Evolutionary conservation across 1,140 invertebrate species (phyloP).

Genomic region (Camponotus pennsylvanicus): DNA sequence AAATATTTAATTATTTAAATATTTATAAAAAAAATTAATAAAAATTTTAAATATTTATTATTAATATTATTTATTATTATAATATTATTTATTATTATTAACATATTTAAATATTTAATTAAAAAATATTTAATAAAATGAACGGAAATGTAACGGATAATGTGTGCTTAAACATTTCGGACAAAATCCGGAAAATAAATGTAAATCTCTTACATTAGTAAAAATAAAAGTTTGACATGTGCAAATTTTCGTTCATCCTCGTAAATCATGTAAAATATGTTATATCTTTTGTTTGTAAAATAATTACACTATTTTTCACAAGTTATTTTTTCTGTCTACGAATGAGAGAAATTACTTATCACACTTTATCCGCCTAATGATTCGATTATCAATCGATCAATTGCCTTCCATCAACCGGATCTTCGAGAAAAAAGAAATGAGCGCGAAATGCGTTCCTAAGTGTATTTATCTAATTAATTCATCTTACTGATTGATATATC

Average conservation of each 20-base stretch:
- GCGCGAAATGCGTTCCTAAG: background rate
- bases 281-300: background rate
- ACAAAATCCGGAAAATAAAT: background rate
- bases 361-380: background rate
- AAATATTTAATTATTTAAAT: background rate
- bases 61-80: no score
- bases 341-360: slow-evolving; percentile 13
- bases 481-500: slow-evolving; percentile 24
- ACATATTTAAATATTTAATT: no score
- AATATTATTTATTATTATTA: no score
- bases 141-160: background rate
- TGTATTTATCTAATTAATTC: slow-evolving; percentile 52
- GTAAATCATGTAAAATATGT: no score
- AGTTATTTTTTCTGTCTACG: slow-evolving; percentile 8
- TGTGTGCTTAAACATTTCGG: background rate
- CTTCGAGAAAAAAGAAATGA: background rate
- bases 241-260: background rate
- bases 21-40: no score
- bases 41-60: no score
- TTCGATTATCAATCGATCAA: slow-evolving; percentile 21
- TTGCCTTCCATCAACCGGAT: slow-evolving; percentile 8
- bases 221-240: slow-evolving; percentile 3
- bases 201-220: background rate
- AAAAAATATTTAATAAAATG: background rate
- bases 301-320: slow-evolving; percentile 2